Evolutionary conservation across 2,888 invertebrate species (phyloP).

Genomic region (Alentia gelatinosa): DNA sequence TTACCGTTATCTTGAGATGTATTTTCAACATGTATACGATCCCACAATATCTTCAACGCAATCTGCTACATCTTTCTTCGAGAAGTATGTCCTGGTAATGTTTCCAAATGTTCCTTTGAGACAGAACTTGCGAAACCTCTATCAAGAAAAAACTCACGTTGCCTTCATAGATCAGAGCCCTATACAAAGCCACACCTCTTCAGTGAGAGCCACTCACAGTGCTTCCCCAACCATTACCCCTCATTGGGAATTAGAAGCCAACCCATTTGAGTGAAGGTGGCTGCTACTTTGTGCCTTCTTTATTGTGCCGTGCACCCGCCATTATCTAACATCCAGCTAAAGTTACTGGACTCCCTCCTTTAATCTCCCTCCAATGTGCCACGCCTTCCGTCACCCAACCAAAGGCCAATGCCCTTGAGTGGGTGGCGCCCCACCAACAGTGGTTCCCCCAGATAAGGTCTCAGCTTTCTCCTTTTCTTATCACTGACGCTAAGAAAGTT

Average conservation of each 20-base stretch:
- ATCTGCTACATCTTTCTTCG: too few relatives aligned
- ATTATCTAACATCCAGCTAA: not conserved
- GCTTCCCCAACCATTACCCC: too few relatives aligned
- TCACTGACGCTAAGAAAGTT: not conserved
- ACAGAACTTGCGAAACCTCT: too few relatives aligned
- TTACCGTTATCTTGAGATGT: too few relatives aligned
- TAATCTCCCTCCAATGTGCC: not conserved
- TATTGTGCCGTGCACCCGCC: not conserved
- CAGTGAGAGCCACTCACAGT: too few relatives aligned
- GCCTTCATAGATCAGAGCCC: too few relatives aligned
- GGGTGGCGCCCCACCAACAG: not conserved
- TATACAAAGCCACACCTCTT: too few relatives aligned
- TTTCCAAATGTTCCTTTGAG: too few relatives aligned
- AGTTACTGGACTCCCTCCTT: not conserved
- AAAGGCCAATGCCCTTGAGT: not conserved
- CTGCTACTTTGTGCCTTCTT: not conserved
- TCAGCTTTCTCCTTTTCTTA: not conserved
- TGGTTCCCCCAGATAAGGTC: not conserved
- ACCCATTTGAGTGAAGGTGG: not conserved
- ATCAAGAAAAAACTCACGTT: too few relatives aligned
- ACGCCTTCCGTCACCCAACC: not conserved
- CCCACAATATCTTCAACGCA: too few relatives aligned
- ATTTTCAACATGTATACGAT: too few relatives aligned
- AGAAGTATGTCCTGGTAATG: too few relatives aligned
- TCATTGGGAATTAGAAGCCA: not conserved